Evolutionary conservation across 2,113 vertebrate genomes (phyloP), one percentile per base, ranked within the genome.

Genomic region (Anolis carolinensis): DNA sequence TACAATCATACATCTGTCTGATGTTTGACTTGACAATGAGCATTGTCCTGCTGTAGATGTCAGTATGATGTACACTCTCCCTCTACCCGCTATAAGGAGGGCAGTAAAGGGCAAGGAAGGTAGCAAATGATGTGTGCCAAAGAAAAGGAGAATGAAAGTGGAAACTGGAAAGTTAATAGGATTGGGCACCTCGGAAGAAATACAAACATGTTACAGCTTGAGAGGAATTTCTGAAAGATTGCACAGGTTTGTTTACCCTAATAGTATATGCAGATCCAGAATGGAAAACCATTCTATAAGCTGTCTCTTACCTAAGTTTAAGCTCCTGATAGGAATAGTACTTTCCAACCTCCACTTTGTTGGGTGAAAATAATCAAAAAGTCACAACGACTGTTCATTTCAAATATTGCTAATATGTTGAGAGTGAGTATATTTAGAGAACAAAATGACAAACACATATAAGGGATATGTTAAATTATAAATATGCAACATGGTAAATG

Each of bases 311-410:
- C 16, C 39, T 63, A 2, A 23, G 1, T 74, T 83, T 68, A 84
- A 65, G 39, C 52, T 82, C 32, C 27, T n/a, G 32, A 80, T 65
- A 2, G 13, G 68, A 36, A 2, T 32, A 86, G 39, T 23, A 30
- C n/a, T 39, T 25, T 72, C 21, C 82, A 34, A 65, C 88, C 32
- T 71, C 72, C 68, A 44, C 89, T 75, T 86, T 50, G 20, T n/a
- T 21, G 5, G 1, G 84, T 86, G 34, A 85, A 55, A 90, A 74
- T 77, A 88, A 79, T 59, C 79, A 4, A 32, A 0, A 36, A 7
- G 27, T 74, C 32, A 9, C 10, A 62, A 3, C 14, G 52, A 73
- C 18, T 27, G 50, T 16, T 25, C 9, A 55, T 18, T 21, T 30
- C 75, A 50, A 67, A 67, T 30, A n/a, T 9, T 59, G 27, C 62